A percentile compares a stretch with the other conserved stretches of the same genome.
Conservation (phyloP, 2,888 invertebrate genomes). For the Pollenia griseotomentosa region DNA sequence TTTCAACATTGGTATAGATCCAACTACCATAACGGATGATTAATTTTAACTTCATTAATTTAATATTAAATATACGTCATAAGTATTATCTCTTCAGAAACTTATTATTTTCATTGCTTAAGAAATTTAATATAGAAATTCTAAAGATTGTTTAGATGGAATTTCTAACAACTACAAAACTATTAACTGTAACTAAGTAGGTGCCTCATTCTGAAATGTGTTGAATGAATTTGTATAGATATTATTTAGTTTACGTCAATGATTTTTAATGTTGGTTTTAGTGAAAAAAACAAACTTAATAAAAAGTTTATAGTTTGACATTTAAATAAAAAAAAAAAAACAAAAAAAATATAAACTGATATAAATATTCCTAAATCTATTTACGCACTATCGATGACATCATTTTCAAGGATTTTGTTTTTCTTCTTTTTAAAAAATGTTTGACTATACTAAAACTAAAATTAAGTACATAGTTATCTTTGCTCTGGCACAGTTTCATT, state of each 20-base stretch:
- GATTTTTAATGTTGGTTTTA: slow-evolving; percentile 12
- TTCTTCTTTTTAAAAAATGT: background rate
- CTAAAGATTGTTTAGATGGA: too few species aligned
- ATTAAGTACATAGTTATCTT: background rate
- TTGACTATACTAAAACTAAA: background rate
- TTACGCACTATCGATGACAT: slow-evolving; percentile 60
- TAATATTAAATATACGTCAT: slow-evolving; percentile 21
- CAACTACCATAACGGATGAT: background rate
- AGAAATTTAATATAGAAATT: too few species aligned
- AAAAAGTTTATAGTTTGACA: slow-evolving; percentile 8
- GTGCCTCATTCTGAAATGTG: background rate
- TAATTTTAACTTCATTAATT: background rate
- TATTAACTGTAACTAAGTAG: too few species aligned
- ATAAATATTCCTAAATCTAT: slow-evolving; percentile 1
- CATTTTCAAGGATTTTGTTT: slow-evolving; percentile 4
- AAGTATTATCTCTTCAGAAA: background rate
- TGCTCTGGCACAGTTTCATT: slow-evolving; percentile 17
- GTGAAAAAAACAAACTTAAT: background rate
- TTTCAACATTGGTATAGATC: too few species aligned
- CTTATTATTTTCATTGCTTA: background rate
- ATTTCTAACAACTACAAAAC: too few species aligned
- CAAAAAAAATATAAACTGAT: background rate
- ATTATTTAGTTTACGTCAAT: slow-evolving; percentile 12
- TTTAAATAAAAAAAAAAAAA: slow-evolving; percentile 6
- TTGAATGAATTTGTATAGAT: background rate